Conservation (phyloP, 2,113 vertebrate species). For the Sminthopsis crassicaudata region DNA sequence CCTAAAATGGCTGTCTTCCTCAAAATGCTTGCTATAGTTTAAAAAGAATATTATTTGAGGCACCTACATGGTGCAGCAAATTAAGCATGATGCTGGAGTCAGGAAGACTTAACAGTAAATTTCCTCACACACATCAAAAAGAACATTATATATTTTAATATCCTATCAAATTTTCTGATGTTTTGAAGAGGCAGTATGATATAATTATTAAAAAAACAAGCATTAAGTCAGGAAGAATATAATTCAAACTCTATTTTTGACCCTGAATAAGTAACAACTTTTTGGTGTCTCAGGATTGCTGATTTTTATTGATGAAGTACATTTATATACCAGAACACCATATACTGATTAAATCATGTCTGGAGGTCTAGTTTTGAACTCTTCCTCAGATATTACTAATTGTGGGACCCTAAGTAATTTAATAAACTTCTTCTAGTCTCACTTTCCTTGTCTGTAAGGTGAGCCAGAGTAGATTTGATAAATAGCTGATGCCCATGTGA, state of each 20-base stretch:
- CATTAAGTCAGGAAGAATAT: neutral
- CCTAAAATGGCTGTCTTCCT: conserved; percentile 32
- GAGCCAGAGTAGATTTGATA: neutral
- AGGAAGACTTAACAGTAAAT: no score
- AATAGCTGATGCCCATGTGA: neutral
- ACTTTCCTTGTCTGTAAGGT: neutral
- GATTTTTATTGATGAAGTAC: neutral
- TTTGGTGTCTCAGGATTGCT: neutral
- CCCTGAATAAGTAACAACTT: neutral
- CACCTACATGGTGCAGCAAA: no score
- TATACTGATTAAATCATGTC: neutral
- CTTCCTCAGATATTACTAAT: neutral
- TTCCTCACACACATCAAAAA: conserved; percentile 1
- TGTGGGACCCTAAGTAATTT: neutral
- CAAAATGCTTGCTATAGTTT: neutral
- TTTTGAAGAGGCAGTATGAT: neutral
- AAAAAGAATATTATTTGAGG: conserved; percentile 23
- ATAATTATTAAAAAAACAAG: no score
- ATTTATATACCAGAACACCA: neutral
- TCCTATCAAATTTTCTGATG: neutral
- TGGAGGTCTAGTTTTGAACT: neutral
- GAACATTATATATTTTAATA: neutral
- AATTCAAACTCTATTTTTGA: neutral
- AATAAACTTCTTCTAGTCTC: neutral
- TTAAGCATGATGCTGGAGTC: no score